phyloP scores from a whole-genome alignment of 2,888 invertebrate species.

The Hyppa rectilinea region DNA sequence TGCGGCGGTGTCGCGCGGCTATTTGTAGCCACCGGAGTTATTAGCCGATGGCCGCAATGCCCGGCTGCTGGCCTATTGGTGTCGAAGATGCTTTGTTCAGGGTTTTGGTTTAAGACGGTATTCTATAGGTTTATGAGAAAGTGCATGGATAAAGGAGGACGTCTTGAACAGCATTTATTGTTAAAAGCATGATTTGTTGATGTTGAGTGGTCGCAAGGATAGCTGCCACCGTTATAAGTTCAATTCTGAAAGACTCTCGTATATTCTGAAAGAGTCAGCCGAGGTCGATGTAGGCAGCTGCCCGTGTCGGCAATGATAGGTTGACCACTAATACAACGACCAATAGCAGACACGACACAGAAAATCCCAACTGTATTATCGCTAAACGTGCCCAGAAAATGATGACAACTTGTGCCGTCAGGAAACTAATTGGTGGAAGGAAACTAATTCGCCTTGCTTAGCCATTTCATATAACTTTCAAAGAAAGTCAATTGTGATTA shows the following conservation, averaged over 20 bases:
- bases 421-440: not conserved
- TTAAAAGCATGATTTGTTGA: not conserved
- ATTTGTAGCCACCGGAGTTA: slow-evolving; percentile 47
- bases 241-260: not conserved
- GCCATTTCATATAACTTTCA: not conserved
- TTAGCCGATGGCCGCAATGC: slow-evolving; percentile 27
- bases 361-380: not conserved
- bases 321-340: not conserved
- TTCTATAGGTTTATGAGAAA: slow-evolving; percentile 4
- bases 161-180: not conserved
- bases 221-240: not conserved
- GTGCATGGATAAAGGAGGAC: not conserved
- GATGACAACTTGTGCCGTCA: not conserved
- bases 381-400: not conserved
- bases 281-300: not conserved
- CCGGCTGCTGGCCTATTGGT: slow-evolving; percentile 13
- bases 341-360: not conserved
- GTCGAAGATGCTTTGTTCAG: slow-evolving; percentile 23
- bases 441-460: not conserved
- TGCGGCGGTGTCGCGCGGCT: slow-evolving; percentile 36
- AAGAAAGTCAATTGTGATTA: not conserved
- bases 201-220: not conserved
- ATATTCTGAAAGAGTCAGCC: not conserved
- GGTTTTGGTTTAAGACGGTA: not conserved
- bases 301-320: not conserved